Conservation (phyloP, 2,888 invertebrate species). For the Orthosia incerta region DNA sequence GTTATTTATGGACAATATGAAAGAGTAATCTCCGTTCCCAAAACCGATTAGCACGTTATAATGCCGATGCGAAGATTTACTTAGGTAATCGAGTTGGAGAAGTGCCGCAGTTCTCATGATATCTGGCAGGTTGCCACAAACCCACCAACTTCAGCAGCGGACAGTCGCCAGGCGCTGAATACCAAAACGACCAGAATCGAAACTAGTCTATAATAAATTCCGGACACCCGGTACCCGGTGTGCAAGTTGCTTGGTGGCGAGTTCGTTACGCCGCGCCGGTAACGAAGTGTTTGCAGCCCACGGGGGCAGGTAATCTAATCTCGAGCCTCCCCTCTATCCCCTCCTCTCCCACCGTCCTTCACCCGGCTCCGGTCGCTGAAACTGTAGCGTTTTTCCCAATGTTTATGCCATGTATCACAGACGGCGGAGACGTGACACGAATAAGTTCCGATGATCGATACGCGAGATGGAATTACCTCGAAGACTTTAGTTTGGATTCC, state of each 20-base stretch:
- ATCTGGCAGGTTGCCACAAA: neutral
- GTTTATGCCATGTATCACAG: conserved; percentile 87
- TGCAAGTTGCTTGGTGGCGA: conserved; percentile 60
- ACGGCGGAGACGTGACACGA: conserved; percentile 70
- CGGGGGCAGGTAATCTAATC: conserved; percentile 89
- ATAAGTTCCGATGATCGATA: conserved; percentile 63
- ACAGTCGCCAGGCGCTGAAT: conserved; percentile 28
- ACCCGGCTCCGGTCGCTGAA: conserved; percentile 58
- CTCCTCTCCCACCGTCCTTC: conserved; percentile 43
- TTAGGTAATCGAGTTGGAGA: neutral
- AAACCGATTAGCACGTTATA: neutral
- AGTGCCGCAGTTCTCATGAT: neutral
- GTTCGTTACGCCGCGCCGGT: conserved; percentile 79
- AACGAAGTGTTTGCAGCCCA: conserved; percentile 89
- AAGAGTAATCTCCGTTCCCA: too few relatives aligned
- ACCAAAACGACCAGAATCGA: conserved; percentile 49
- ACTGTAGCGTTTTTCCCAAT: conserved; percentile 81
- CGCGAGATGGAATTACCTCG: conserved; percentile 56
- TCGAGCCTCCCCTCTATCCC: conserved; percentile 62
- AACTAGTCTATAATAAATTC: conserved; percentile 62
- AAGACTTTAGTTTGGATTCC: conserved; percentile 56
- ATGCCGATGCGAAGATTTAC: neutral
- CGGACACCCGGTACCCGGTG: conserved; percentile 31
- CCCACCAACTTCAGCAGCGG: conserved; percentile 20
- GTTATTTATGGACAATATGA: too few relatives aligned